Percentiles rank a stretch among this genome's conserved stretches.
phyloP scores from a whole-genome alignment of 1,140 invertebrate genomes.

The Drosophila busckii region DNA sequence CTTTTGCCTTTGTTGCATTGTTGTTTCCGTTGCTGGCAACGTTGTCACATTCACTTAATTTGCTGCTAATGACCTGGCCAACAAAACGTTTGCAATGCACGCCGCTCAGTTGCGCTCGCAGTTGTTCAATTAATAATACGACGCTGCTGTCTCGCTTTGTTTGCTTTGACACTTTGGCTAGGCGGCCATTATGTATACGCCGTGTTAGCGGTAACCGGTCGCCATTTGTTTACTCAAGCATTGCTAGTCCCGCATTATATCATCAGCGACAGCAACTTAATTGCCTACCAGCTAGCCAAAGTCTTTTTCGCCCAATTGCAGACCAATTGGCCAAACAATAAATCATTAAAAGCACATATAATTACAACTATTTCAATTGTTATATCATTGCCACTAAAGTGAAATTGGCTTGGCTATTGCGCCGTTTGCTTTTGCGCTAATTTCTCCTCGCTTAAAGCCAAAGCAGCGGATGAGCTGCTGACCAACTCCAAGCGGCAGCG shows the following conservation, averaged over 20 bases:
- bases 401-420: conserved; percentile 18
- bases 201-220: conserved; percentile 20
- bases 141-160: too few relatives aligned
- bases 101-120: too few relatives aligned
- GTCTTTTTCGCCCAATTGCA: not conserved
- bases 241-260: conserved; percentile 29
- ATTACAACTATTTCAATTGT: conserved; percentile 13
- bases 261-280: conserved; percentile 31
- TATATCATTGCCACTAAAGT: conserved; percentile 20
- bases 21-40: conserved; percentile 2
- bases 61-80: conserved; percentile 36
- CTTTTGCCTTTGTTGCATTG: conserved; percentile 1
- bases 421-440: conserved; percentile 10
- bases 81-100: conserved; percentile 19
- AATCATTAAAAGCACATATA: conserved; percentile 16
- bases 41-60: conserved; percentile 37
- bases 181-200: conserved; percentile 18
- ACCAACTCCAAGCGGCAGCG: conserved; percentile 25
- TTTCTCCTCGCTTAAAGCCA: conserved; percentile 6
- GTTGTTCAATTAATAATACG: conserved; percentile 30
- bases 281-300: conserved; percentile 8
- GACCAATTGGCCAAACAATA: conserved; percentile 11
- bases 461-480: conserved; percentile 31
- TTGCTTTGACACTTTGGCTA: conserved; percentile 27
- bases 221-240: conserved; percentile 19